Evolutionary conservation across 1,140 invertebrate species (phyloP), one percentile per base, ranked within the genome.

Genomic region (Scaptomyza graminum): DNA sequence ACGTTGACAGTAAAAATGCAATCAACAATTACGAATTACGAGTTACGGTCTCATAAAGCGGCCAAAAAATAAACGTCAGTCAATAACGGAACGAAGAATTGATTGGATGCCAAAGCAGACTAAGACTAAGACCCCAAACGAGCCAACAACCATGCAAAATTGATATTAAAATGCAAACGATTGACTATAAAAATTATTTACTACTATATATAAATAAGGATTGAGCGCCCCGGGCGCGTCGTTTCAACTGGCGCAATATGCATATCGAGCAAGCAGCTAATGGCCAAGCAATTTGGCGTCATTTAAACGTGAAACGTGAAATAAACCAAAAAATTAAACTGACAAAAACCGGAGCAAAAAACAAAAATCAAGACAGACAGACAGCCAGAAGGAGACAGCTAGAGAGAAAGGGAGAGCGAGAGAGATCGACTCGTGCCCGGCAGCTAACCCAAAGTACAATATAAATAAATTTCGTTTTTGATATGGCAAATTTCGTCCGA

Each of bases 151-250:
- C 61, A 49, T 57, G 56, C 57, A 37, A 76, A 87, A 87, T 87
- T 88, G 79, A 87, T 88, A 87, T 87, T 87, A 81, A 79, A 83
- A 87, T 88, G 75, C 83, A 87, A 88, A 76, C 79, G 79, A 79
- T 88, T 81, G 83, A 59, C 72, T 50, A 88, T 88, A 83, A 87
- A 87, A 46, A 56, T 78, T 72, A 79, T 80, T 84, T 85, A 76
- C 64, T 67, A 72, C 59, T 56, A 74, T 63, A 44, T 68, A 74
- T 74, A 63, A 64, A 70, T 70, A 56, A 62, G 50, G 39, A 72
- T 51, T 22, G 49, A 47, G n/a, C 13, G 31, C 44, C 61, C 51
- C 44, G 54, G 49, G 54, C 60, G 63, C 74, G 62, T 11, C 44
- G 37, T 55, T 66, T 43, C 44, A 34, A 39, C 49, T 44, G 56